Evolutionary conservation across 2,888 invertebrate genomes (phyloP).

Genomic region (Imbricaverruca yamaguchii): DNA sequence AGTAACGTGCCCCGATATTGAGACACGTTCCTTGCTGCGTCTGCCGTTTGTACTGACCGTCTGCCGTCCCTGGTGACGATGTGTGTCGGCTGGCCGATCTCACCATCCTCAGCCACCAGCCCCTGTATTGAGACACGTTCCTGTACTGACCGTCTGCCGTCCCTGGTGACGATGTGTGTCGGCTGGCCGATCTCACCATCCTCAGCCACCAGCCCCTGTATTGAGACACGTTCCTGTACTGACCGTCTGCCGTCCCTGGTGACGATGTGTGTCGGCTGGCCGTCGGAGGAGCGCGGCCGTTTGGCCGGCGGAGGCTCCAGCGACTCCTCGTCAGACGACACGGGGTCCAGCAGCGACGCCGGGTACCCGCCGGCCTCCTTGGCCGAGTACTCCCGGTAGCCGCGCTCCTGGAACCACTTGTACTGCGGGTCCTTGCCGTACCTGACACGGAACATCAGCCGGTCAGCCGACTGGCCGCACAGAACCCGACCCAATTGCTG

Average conservation of each 20-base stretch:
- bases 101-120: no score
- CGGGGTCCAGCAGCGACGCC: conserved; percentile 8
- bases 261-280: neutral
- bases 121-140: no score
- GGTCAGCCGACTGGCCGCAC: neutral
- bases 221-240: no score
- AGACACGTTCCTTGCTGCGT: neutral
- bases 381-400: conserved; percentile 21
- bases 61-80: neutral
- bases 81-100: no score
- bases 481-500: no score
- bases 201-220: no score
- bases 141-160: no score
- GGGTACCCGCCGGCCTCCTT: conserved; percentile 1
- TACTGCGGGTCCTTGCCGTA: conserved; percentile 27
- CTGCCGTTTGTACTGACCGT: neutral
- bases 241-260: neutral
- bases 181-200: no score
- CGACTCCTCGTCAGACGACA: neutral
- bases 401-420: conserved; percentile 25
- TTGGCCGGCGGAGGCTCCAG: neutral
- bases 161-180: no score
- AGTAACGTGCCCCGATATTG: no score
- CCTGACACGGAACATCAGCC: conserved; percentile 4
- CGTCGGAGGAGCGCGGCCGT: neutral